phyloP scores from a whole-genome alignment of 2,888 invertebrate genomes.

The Tinea pellionella region DNA sequence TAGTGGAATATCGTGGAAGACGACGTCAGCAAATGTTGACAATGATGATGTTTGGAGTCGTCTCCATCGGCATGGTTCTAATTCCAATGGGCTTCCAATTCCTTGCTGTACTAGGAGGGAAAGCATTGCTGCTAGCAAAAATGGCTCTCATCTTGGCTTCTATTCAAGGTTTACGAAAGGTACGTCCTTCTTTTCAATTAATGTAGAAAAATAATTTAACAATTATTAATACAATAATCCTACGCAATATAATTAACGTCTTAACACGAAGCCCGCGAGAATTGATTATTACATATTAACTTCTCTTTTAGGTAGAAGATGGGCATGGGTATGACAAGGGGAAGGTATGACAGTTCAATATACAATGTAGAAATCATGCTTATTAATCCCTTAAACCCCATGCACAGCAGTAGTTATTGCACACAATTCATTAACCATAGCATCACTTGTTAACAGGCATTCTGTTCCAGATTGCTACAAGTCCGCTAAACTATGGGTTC shows the following conservation, averaged over 20 bases:
- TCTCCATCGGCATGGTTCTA: conserved; percentile 80
- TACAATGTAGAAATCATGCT: conserved; percentile 5
- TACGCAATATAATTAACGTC: neutral
- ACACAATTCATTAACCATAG: conserved; percentile 33
- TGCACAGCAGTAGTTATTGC: conserved; percentile 31
- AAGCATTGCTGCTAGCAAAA: conserved; percentile 82
- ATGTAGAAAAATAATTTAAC: neutral
- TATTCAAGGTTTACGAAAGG: conserved; percentile 83
- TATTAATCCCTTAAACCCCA: conserved; percentile 1
- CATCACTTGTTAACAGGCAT: conserved; percentile 62
- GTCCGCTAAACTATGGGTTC: conserved; percentile 80
- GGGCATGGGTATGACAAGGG: conserved; percentile 55
- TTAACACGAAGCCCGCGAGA: neutral
- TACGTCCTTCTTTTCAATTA: conserved; percentile 27
- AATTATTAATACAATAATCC: neutral
- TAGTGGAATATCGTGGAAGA: conserved; percentile 65
- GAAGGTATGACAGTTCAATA: conserved; percentile 40
- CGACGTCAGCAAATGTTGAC: conserved; percentile 77
- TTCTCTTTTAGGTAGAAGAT: conserved; percentile 61
- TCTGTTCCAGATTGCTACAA: conserved; percentile 75
- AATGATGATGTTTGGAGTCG: conserved; percentile 82
- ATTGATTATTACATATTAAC: conserved; percentile 22
- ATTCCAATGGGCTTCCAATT: conserved; percentile 88
- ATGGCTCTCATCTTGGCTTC: conserved; percentile 84
- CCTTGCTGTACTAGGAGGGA: conserved; percentile 83